Evolutionary conservation across 2,888 invertebrate genomes (phyloP), one percentile per base, ranked within the genome.

Genomic region (Parnassius glacialis): DNA sequence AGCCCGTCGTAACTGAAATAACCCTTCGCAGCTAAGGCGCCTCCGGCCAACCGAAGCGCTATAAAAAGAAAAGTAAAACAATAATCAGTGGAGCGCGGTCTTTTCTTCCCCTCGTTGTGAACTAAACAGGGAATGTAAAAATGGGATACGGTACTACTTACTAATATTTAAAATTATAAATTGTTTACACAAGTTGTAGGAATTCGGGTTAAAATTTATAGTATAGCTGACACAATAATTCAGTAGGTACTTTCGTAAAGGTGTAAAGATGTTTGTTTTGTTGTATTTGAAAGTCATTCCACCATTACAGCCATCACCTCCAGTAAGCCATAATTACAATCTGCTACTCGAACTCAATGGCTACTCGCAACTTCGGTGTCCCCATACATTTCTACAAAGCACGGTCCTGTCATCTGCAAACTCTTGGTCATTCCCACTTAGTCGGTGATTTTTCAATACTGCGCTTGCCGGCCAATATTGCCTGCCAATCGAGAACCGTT

Each of bases 21-120:
- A 62, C 61, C 66, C 63, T 63, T 63, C 56, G 59, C 34, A 53
- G 45, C 55, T 62, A 55, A 56, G 57, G 55, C 55, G 59, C 52
- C 55, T 58, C 59, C 60, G 51, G 53, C 65, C 62, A 55, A 64
- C 62, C 64, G 65, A 55, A 45, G 64, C 47, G 76, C 79, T 75
- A 81, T 86, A 85, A 87, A 87, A 85, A 84, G 79, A 83, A 76
- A 81, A 84, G 75, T 87, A 81, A 85, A 87, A 86, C 85, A 86
- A 85, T 85, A 84, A 83, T 83, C 84, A 84, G 75, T 78, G 70
- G 72, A 81, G 77, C 81, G 77, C 66, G 75, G 68, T 70, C 70
- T 67, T 68, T 68, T 59, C 62, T 70, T 67, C 70, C 72, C 73
- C 71, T 67, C 55, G 66, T 62, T 59, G 59, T 57, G 52, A 66